Evolutionary conservation across 2,797 vertebrate genomes (phyloP).

Genomic region (Catostomus latipinnis): DNA sequence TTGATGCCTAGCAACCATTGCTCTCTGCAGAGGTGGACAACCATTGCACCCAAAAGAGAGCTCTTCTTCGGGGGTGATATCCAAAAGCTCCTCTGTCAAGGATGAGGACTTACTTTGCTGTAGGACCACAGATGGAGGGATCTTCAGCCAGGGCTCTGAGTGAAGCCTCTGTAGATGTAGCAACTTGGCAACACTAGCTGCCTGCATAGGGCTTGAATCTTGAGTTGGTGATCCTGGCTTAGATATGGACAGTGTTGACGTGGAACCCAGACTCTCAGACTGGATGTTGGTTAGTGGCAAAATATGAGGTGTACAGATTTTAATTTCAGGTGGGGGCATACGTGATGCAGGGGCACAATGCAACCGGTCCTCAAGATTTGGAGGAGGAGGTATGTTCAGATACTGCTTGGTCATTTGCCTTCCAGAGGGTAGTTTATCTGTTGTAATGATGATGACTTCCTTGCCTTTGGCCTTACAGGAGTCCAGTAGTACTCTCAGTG

Average conservation of each 20-base stretch:
- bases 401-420: conserved; percentile 86
- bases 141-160: conserved; percentile 82
- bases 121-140: conserved; percentile 71
- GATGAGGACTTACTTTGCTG: conserved; percentile 81
- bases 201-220: conserved; percentile 64
- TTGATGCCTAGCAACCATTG: conserved; percentile 77
- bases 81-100: conserved; percentile 78
- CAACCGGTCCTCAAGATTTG: conserved; percentile 74
- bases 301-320: conserved; percentile 70
- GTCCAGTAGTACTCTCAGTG: conserved; percentile 77
- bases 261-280: conserved; percentile 61
- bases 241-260: conserved; percentile 52
- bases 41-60: conserved; percentile 72
- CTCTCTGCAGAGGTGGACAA: conserved; percentile 63
- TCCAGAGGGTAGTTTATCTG: conserved; percentile 81
- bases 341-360: conserved; percentile 63
- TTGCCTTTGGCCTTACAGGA: conserved; percentile 84
- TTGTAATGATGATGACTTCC: conserved; percentile 93
- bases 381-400: conserved; percentile 83
- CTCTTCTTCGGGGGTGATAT: conserved; percentile 78
- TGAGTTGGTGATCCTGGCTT: conserved; percentile 72
- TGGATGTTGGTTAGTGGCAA: conserved; percentile 65
- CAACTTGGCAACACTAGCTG: conserved; percentile 70
- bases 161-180: conserved; percentile 73
- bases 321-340: conserved; percentile 76